Base-by-base conservation (phyloP, 2,888 invertebrate species). In the Maniola hyperantus region DNA sequence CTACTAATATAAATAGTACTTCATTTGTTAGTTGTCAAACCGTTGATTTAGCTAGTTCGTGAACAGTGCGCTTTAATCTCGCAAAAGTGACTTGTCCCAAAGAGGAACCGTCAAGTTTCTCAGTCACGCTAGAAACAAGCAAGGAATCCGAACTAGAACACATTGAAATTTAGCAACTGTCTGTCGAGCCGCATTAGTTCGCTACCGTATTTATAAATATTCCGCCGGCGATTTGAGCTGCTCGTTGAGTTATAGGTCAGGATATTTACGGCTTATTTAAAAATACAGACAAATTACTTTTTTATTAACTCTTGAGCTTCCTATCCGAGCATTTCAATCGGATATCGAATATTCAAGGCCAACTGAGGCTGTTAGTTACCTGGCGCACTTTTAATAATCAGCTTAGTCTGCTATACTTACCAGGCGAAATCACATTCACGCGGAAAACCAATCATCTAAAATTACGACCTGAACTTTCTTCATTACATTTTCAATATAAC, bases 111-210 rank as follows among this genome's bases (percentile, higher is more conserved):
- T 75, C 68, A 79, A 81, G 81, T 81, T 81, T 82, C 77, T 79
- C 77, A 76, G 82, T 83, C 81, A 73, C 75, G 78, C 79, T 81
- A 83, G 83, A 88, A 79, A 81, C 80, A 85, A 82, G 81, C 85
- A 81, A 81, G 81, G 80, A 79, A 83, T 85, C 83, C 76, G 80
- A 91, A 90, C 83, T 89, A 84, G 89, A 88, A 81, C 90, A 85
- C 86, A 87, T 87, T 90, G 91, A 91, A 89, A 91, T 91, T 88
- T 91, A 90, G 89, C 91, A 91, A 91, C 91, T 92, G 91, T 86
- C 88, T 85, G 88, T 85, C 87, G 83, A 79, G 82, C 77, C 82
- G 83, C 85, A 87, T 88, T 88, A 81, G 79, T 83, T 78, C 77
- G 83, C 88, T 83, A 82, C 84, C 80, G 86, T 86, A 89, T 89